A percentile compares a stretch with the other conserved stretches of the same genome.
These are phyloP conservation scores for Gadus macrocephalus DNA, from an alignment of 2,113 vertebrate species.

Conservation along the genomic window DNA sequence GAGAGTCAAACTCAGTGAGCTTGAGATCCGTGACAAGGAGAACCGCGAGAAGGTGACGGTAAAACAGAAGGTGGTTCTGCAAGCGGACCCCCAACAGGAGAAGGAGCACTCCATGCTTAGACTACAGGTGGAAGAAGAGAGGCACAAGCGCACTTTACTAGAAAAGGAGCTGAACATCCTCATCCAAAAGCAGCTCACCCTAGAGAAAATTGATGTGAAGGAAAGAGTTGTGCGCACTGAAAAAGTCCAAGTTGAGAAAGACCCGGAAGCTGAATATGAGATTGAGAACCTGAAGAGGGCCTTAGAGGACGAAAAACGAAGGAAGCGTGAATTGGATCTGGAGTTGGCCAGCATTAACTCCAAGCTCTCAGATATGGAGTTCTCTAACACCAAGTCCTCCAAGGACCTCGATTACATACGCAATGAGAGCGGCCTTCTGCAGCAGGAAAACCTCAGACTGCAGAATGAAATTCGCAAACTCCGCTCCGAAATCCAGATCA, in stretches of 20 bases:
- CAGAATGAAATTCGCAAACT: slow-evolving; percentile 85
- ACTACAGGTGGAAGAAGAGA: slow-evolving; percentile 89
- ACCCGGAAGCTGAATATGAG: slow-evolving; percentile 84
- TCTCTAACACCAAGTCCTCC: slow-evolving; percentile 89
- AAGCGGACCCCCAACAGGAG: slow-evolving; percentile 95
- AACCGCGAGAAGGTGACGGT: slow-evolving; percentile 88
- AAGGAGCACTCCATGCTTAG: slow-evolving; percentile 87
- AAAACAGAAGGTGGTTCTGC: slow-evolving; percentile 92
- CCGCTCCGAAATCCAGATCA: slow-evolving; percentile 89
- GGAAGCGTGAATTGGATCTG: slow-evolving; percentile 79
- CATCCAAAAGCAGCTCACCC: slow-evolving; percentile 74
- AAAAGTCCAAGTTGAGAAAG: slow-evolving; percentile 89
- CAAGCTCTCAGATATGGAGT: slow-evolving; percentile 84
- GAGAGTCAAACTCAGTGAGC: slow-evolving; percentile 75
- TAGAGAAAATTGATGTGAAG: slow-evolving; percentile 87
- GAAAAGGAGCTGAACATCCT: slow-evolving; percentile 83
- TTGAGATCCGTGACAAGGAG: slow-evolving; percentile 83
- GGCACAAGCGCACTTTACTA: slow-evolving; percentile 80
- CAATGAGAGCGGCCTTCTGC: slow-evolving; percentile 88
- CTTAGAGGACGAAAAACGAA: slow-evolving; percentile 84
- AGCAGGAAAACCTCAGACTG: slow-evolving; percentile 88
- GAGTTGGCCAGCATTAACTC: slow-evolving; percentile 76
- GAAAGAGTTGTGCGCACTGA: slow-evolving; percentile 94
- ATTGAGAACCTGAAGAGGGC: slow-evolving; percentile 82
- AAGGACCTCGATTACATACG: slow-evolving; percentile 89